These are phyloP conservation scores for Petrolisthes manimaculis DNA, from an alignment of 2,888 invertebrate genomes.

Conservation along the genomic window DNA sequence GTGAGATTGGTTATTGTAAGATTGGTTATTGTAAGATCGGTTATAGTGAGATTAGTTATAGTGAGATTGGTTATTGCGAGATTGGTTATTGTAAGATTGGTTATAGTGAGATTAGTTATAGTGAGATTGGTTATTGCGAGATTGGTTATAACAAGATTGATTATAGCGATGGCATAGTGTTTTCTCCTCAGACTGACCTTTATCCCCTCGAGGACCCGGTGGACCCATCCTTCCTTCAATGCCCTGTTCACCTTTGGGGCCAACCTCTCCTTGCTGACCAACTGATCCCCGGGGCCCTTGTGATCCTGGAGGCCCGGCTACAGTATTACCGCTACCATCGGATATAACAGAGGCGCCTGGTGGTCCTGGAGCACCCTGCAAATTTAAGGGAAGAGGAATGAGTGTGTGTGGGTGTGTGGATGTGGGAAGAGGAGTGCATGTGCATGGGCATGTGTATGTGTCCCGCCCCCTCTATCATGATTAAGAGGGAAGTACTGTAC, in stretches of 20 bases:
- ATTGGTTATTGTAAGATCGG: not conserved
- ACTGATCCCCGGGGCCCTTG: constrained; percentile 72
- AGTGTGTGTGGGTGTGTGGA: no score
- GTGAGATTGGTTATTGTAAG: not conserved
- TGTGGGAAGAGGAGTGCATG: no score
- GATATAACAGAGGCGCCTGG: constrained; percentile 68
- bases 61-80: not conserved
- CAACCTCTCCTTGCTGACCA: constrained; percentile 70
- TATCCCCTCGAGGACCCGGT: constrained; percentile 55
- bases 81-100: not conserved
- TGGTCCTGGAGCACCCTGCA: constrained; percentile 69
- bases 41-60: not conserved
- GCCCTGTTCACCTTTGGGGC: constrained; percentile 62
- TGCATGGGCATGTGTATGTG: no score
- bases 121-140: not conserved
- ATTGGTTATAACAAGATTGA: not conserved
- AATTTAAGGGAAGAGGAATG: no score
- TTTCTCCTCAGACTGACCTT: constrained; percentile 42
- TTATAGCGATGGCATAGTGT: not conserved
- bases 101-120: not conserved
- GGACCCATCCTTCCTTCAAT: constrained; percentile 42
- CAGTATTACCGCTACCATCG: constrained; percentile 66
- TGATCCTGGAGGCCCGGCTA: constrained; percentile 72
- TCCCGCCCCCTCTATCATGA: no score
- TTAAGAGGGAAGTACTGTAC: no score